These are phyloP conservation scores for Polydrusus tereticollis DNA, from an alignment of 2,888 invertebrate genomes.

Conservation along the genomic window DNA sequence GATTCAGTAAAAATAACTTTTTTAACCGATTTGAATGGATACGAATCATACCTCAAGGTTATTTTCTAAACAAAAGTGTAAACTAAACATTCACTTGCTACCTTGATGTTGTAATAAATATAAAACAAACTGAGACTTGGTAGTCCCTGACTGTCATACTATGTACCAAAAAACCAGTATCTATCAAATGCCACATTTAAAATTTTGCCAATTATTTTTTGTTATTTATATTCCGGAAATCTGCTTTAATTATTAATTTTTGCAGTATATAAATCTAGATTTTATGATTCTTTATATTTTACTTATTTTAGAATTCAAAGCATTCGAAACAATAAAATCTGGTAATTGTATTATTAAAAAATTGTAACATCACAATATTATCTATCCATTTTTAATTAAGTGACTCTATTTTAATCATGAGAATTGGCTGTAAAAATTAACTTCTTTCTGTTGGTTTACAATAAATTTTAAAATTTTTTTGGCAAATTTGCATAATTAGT, in stretches of 20 bases:
- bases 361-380: too few species aligned
- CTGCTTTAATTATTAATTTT: neutral
- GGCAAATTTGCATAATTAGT: too few species aligned
- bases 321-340: too few species aligned
- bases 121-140: constrained; percentile 49
- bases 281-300: too few species aligned
- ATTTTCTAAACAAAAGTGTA: constrained; percentile 59
- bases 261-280: too few species aligned
- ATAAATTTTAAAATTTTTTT: too few species aligned
- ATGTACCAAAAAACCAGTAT: constrained; percentile 14
- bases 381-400: too few species aligned
- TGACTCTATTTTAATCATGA: too few species aligned
- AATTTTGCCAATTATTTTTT: neutral
- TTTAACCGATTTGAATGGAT: constrained; percentile 55
- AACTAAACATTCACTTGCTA: constrained; percentile 60
- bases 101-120: constrained; percentile 58
- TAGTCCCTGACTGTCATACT: constrained; percentile 20
- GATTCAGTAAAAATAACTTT: constrained; percentile 57
- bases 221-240: neutral
- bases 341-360: too few species aligned
- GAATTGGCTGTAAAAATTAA: too few species aligned
- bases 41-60: constrained; percentile 58
- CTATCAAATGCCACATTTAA: constrained; percentile 11
- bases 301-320: too few species aligned
- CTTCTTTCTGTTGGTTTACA: too few species aligned